Base-by-base conservation (phyloP, 1,140 invertebrate species). In the Rhysida immarginata region DNA sequence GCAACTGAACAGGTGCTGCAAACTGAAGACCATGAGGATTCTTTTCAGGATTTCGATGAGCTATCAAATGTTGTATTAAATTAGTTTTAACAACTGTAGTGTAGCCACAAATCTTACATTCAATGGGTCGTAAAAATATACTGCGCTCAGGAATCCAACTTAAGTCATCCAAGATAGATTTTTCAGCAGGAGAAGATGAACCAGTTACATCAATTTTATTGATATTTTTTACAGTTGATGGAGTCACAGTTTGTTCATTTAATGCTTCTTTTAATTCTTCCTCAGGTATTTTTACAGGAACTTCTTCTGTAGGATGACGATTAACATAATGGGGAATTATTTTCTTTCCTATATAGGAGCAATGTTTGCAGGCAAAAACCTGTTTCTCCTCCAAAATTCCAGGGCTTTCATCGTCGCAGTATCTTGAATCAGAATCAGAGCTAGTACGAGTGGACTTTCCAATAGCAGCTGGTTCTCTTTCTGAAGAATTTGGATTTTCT, bases 271-370 rank as follows among this genome's bases (percentile, higher is more conserved):
- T 44, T 23, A 60, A 56, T 21, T 63, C 59, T 55, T 62, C 59
- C 21, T 60, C 57, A 14, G 56, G 55, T 27, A 60, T 59, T 21
- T 59, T 55, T 59, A 59, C 61, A 13, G 81, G 67, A 16, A 82
- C 74, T 68, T 84, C 83, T 24, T 70, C 71, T 35, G 75, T 71
- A 2, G 77, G 74, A 69, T 85, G 83, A 55, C 67, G 65, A 2
- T 69, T 67, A 59, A 76, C 76, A 57, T 81, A 82, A 69, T 85
- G 83, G 42, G 73, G 67, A 0, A 83, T 77, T 23, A 84, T 81
- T 41, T 77, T 75, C 50, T 72, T 72, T 0, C 80, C 80, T 27
- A 61, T 67, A 58, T 76, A 81, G 0, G 63, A 53, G 62, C 82
- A 84, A 2, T 80, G 66, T 35, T 75, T 64, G 58, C 77, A 85